Evolutionary conservation across 2,113 vertebrate species (phyloP).

Genomic region (Eulacestoma nigropectus): DNA sequence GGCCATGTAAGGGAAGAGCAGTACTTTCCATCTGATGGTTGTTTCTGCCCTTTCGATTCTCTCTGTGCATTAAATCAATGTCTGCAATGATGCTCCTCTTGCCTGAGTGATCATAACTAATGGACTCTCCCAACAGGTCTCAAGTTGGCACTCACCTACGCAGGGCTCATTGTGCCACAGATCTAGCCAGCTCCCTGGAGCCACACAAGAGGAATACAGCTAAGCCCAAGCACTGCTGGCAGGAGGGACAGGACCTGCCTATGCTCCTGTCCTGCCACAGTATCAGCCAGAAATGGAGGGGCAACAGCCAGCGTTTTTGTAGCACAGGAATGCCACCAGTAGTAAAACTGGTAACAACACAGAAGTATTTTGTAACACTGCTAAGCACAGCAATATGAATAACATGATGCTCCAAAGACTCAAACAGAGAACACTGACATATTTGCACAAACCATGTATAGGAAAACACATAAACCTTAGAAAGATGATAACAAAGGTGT

Average conservation of each 20-base stretch:
- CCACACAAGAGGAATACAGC: neutral
- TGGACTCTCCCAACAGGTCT: neutral
- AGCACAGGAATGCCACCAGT: neutral
- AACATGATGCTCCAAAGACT: neutral
- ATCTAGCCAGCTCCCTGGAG: fast-evolving
- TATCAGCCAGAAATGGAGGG: neutral
- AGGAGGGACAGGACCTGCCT: neutral
- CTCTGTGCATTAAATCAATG: neutral
- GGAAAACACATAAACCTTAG: neutral
- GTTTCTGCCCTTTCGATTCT: neutral
- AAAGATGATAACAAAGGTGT: neutral
- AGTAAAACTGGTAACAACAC: neutral
- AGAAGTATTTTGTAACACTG: neutral
- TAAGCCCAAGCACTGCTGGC: neutral
- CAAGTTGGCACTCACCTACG: neutral
- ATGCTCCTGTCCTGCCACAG: fast-evolving
- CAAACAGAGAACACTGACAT: fast-evolving
- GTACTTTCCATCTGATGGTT: neutral
- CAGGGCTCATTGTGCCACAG: neutral
- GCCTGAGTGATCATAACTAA: neutral
- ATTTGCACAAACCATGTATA: neutral
- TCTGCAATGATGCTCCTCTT: neutral
- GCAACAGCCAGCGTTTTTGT: neutral
- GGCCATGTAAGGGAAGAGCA: neutral
- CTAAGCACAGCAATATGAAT: neutral